phyloP scores from a whole-genome alignment of 2,113 vertebrate species.

The Amblyopsis rosae region DNA sequence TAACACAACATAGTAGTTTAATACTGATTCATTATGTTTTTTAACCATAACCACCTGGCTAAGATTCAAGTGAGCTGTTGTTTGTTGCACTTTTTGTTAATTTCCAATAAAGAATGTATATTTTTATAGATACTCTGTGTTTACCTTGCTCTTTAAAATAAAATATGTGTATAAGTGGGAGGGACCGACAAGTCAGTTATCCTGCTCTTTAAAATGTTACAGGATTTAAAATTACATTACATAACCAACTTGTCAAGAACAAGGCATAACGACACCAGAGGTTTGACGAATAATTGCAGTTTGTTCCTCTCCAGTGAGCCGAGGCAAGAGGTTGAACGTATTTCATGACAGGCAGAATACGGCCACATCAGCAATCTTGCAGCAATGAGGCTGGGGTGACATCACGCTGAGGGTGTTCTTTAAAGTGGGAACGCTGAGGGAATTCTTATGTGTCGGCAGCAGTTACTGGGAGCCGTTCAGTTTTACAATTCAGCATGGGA shows the following conservation, averaged over 20 bases:
- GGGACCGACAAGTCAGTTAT: background rate
- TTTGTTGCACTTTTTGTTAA: slow-evolving; percentile 63
- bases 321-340: too few relatives aligned
- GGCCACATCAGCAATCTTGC: too few relatives aligned
- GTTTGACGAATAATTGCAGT: too few relatives aligned
- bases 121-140: slow-evolving; percentile 60
- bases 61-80: slow-evolving; percentile 44
- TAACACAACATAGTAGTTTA: slow-evolving; percentile 34
- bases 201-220: slow-evolving; percentile 11
- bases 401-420: too few relatives aligned
- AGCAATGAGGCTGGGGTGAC: too few relatives aligned
- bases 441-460: too few relatives aligned
- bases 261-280: background rate
- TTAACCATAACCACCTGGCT: slow-evolving; percentile 52
- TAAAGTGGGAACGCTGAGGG: too few relatives aligned
- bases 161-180: background rate
- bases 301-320: too few relatives aligned
- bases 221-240: background rate
- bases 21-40: slow-evolving; percentile 52
- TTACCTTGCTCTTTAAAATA: slow-evolving; percentile 8
- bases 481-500: background rate
- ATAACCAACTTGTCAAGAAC: background rate
- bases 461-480: background rate
- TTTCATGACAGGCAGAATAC: too few relatives aligned
- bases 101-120: slow-evolving; percentile 67